Conservation (phyloP, 1,140 invertebrate genomes). For the Pinna nobilis region DNA sequence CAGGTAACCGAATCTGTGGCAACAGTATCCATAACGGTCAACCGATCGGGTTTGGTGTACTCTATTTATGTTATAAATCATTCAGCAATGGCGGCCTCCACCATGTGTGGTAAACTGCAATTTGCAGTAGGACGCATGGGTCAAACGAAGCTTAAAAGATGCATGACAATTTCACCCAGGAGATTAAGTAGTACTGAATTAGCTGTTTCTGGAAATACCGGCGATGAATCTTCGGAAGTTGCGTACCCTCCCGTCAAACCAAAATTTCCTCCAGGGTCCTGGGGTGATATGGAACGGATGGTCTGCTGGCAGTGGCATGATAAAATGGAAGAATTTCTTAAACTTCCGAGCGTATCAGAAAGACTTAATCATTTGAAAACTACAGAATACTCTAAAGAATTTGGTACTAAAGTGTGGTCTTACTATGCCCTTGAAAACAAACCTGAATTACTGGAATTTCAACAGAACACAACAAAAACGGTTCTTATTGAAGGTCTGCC, state of each 20-base stretch:
- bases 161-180: no score
- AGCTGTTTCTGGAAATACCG: neutral
- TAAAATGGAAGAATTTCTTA: slow-evolving; percentile 15
- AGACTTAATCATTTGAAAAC: slow-evolving; percentile 31
- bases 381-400: slow-evolving; percentile 9
- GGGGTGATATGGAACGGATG: slow-evolving; percentile 40
- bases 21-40: no score
- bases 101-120: no score
- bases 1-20: no score
- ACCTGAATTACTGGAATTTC: slow-evolving; percentile 38
- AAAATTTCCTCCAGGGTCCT: slow-evolving; percentile 49
- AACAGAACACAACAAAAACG: slow-evolving; percentile 53
- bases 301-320: slow-evolving; percentile 46
- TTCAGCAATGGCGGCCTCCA: no score
- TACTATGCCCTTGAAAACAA: neutral
- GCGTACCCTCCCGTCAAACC: slow-evolving; percentile 52
- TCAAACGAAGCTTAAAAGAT: no score
- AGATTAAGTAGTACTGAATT: neutral
- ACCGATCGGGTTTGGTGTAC: no score
- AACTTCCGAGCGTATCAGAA: slow-evolving; percentile 37
- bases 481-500: slow-evolving; percentile 42
- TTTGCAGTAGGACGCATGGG: no score
- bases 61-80: no score
- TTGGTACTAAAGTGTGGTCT: neutral
- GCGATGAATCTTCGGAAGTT: neutral